Evolutionary conservation across 2,113 vertebrate genomes (phyloP).

Genomic region (Leucoraja erinaceus): DNA sequence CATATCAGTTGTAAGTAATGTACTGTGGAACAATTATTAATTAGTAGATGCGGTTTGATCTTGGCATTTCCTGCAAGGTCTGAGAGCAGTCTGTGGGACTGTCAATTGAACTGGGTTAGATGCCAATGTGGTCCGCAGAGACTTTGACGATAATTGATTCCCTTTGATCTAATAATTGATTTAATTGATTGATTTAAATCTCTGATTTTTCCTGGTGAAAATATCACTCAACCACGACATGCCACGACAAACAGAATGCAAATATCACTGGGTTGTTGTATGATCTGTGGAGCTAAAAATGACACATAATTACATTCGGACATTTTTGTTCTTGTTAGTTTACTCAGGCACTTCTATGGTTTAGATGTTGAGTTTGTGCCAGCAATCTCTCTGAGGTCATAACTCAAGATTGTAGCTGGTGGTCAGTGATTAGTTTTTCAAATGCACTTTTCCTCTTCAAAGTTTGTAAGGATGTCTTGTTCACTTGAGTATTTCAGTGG

Average conservation of each 20-base stretch:
- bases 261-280: slow-evolving; percentile 15
- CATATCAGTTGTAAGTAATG: neutral
- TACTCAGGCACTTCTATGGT: neutral
- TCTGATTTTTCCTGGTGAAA: neutral
- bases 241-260: neutral
- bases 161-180: slow-evolving; percentile 10
- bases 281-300: neutral
- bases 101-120: neutral
- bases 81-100: neutral
- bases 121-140: neutral
- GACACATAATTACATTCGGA: slow-evolving; percentile 14
- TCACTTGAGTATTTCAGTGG: neutral
- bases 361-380: neutral
- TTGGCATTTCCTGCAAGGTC: neutral
- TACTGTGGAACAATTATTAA: neutral
- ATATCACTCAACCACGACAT: slow-evolving; percentile 1
- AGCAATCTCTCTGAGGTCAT: slow-evolving; percentile 19
- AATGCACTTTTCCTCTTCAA: neutral
- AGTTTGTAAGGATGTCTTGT: neutral
- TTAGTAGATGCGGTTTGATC: neutral
- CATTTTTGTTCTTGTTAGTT: slow-evolving; percentile 24
- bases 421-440: neutral
- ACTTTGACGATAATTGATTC: slow-evolving; percentile 6
- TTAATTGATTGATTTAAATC: slow-evolving; percentile 13
- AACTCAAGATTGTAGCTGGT: neutral